Conservation (phyloP, 1,140 invertebrate genomes). For the Trachymyrmex cornetzi region DNA sequence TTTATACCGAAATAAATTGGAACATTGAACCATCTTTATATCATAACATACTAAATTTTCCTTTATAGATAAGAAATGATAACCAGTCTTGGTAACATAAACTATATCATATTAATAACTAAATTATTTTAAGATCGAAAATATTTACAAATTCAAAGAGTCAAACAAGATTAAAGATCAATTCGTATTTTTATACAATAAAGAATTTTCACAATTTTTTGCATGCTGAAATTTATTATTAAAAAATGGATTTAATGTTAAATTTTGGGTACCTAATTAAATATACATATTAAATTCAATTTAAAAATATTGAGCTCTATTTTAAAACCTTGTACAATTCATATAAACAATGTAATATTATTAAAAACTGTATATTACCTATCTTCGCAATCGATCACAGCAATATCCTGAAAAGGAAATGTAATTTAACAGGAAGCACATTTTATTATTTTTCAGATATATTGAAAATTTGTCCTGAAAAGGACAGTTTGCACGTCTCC, state of each 20-base stretch:
- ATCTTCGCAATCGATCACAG: neutral
- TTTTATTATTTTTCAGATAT: constrained; percentile 31
- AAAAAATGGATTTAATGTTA: neutral
- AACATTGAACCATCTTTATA: constrained; percentile 3
- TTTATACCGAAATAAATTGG: constrained; percentile 51
- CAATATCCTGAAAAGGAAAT: constrained; percentile 19
- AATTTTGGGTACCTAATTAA: too few relatives aligned
- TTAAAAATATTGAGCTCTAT: neutral
- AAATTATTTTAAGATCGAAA: neutral
- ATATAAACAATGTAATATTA: neutral
- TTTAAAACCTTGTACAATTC: neutral
- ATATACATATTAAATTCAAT: neutral
- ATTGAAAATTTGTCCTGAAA: constrained; percentile 24
- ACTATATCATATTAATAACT: neutral
- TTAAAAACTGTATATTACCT: constrained; percentile 41
- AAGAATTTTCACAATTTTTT: too few relatives aligned
- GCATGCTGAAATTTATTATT: neutral
- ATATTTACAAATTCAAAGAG: neutral
- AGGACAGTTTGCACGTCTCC: constrained; percentile 8
- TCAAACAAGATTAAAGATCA: neutral
- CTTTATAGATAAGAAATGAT: neutral
- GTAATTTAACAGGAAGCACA: neutral
- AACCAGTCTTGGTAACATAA: neutral
- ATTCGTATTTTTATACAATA: neutral
- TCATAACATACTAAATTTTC: neutral